Conservation (phyloP, 2,888 invertebrate species). For the Parapristionchus giblindavisi region DNA sequence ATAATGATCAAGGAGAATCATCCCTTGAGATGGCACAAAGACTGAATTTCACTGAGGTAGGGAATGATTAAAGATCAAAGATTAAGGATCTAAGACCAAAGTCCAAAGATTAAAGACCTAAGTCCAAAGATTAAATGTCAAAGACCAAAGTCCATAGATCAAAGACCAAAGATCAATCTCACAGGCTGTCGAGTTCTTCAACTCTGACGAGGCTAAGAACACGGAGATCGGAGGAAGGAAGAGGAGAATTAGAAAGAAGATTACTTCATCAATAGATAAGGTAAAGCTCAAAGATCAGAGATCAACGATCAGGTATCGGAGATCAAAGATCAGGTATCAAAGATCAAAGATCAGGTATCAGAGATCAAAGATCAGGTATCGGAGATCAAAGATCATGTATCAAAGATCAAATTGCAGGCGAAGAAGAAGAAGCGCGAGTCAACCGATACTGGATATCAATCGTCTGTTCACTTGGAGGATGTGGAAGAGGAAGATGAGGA, state of each 20-base stretch:
- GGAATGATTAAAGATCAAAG: not conserved
- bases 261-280: not conserved
- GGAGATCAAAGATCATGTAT: not conserved
- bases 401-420: not conserved
- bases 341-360: not conserved
- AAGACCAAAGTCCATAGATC: too few species aligned
- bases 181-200: conserved; percentile 15
- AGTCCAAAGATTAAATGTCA: too few species aligned
- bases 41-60: not conserved
- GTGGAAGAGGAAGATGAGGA: not conserved
- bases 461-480: not conserved
- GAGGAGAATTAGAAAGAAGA: not conserved
- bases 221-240: not conserved
- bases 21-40: not conserved
- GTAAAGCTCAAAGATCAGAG: not conserved
- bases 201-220: not conserved
- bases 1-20: not conserved
- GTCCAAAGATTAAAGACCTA: too few species aligned
- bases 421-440: conserved; percentile 7
- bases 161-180: not conserved
- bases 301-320: not conserved
- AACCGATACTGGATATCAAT: conserved; percentile 20
- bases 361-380: not conserved
- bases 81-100: too few species aligned
- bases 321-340: not conserved